phyloP scores from a whole-genome alignment of 2,113 vertebrate genomes.

The Recurvirostra avosetta region DNA sequence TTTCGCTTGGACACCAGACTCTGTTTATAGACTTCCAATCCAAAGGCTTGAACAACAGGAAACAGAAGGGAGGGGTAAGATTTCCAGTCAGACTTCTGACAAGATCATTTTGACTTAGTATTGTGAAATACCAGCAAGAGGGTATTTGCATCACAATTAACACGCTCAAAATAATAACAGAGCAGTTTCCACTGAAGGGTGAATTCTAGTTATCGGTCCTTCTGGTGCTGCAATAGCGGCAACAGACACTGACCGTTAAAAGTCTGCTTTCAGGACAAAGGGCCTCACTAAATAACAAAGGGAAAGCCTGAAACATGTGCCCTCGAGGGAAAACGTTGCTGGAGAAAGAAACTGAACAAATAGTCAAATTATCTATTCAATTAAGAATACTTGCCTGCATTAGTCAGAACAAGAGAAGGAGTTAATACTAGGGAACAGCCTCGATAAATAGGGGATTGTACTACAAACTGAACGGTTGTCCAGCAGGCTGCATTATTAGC shows the following conservation, averaged over 20 bases:
- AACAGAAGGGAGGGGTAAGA: conserved; percentile 60
- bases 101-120: conserved; percentile 39
- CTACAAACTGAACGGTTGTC: background rate
- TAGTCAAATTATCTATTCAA: conserved; percentile 35
- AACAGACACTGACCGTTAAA: conserved; percentile 46
- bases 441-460: conserved; percentile 30
- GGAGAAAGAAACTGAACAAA: conserved; percentile 25
- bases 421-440: conserved; percentile 1
- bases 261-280: conserved; percentile 31
- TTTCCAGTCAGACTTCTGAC: conserved; percentile 60
- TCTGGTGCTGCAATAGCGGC: conserved; percentile 12
- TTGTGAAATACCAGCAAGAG: conserved; percentile 53
- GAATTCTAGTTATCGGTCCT: conserved; percentile 28
- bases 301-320: conserved; percentile 11
- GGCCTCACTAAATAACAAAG: conserved; percentile 17
- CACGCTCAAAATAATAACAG: conserved; percentile 24
- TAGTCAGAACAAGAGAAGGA: background rate
- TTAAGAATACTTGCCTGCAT: background rate
- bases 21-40: conserved; percentile 46
- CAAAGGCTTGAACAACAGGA: conserved; percentile 59
- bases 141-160: conserved; percentile 58
- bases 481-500: background rate
- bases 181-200: conserved; percentile 34
- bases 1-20: conserved; percentile 17
- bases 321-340: conserved; percentile 16